Conservation (phyloP, 2,797 vertebrate genomes). For the Parauchenoglanis punctatus region DNA sequence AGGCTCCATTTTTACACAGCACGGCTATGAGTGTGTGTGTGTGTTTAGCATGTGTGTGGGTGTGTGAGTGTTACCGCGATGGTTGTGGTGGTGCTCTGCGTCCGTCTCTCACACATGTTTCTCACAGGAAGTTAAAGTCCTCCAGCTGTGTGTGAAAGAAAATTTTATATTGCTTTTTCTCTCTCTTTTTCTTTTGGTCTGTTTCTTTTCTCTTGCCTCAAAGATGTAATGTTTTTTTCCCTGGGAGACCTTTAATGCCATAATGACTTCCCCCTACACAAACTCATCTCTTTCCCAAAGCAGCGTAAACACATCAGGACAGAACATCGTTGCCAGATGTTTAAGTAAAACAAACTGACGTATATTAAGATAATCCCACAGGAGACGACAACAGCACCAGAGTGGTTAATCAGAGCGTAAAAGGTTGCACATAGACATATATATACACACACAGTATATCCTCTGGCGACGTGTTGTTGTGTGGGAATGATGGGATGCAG, state of each 20-base stretch:
- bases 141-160: constrained; percentile 69
- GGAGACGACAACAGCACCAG: constrained; percentile 25
- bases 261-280: constrained; percentile 44
- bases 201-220: constrained; percentile 54
- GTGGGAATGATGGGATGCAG: constrained; percentile 48
- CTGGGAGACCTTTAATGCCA: constrained; percentile 20
- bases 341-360: constrained; percentile 67
- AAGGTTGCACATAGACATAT: constrained; percentile 31
- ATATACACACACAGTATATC: constrained; percentile 21
- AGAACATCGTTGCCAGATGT: constrained; percentile 77
- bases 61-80: constrained; percentile 29
- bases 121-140: constrained; percentile 69
- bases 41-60: constrained; percentile 34
- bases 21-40: background rate
- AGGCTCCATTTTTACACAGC: constrained; percentile 17
- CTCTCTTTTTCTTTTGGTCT: constrained; percentile 54
- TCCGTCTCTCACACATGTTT: constrained; percentile 66
- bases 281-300: constrained; percentile 58
- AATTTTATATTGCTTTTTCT: constrained; percentile 46
- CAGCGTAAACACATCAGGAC: constrained; percentile 38
- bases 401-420: constrained; percentile 41
- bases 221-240: constrained; percentile 40
- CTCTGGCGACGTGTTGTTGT: constrained; percentile 20
- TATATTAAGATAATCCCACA: constrained; percentile 65
- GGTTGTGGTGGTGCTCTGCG: constrained; percentile 40